phyloP scores from a whole-genome alignment of 2,113 vertebrate genomes.

The Typhlomys cinereus region DNA sequence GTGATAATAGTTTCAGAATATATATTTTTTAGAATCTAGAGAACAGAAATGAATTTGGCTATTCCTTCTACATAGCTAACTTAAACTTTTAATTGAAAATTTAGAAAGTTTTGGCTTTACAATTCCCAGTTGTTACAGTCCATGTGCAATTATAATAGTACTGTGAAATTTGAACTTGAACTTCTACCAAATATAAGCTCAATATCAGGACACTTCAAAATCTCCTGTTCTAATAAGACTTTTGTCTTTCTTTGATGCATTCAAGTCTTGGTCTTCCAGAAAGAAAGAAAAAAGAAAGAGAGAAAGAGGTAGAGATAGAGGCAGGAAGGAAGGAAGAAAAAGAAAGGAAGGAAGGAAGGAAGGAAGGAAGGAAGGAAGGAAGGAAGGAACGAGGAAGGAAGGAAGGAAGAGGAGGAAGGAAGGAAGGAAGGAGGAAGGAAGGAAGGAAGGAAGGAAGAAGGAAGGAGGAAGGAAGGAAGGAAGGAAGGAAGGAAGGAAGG shows the following conservation, averaged over 20 bases:
- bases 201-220: not conserved
- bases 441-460: no score
- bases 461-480: no score
- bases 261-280: not conserved
- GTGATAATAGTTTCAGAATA: constrained; percentile 27
- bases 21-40: not conserved
- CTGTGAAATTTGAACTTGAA: not conserved
- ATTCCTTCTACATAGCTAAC: not conserved
- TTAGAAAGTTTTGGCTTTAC: constrained; percentile 36
- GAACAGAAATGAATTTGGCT: not conserved
- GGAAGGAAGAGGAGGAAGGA: no score
- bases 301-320: no score
- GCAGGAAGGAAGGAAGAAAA: no score
- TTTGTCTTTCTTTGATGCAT: not conserved
- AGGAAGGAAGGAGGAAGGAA: no score
- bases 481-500: no score
- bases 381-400: no score
- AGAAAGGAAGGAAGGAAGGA: no score
- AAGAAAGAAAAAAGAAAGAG: no score
- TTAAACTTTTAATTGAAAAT: not conserved
- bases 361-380: no score
- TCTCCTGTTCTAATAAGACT: not conserved
- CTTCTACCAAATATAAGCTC: not conserved
- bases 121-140: not conserved
- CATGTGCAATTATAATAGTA: not conserved